Evolutionary conservation across 2,888 invertebrate genomes (phyloP).

Genomic region (Drosophila barbarae): DNA sequence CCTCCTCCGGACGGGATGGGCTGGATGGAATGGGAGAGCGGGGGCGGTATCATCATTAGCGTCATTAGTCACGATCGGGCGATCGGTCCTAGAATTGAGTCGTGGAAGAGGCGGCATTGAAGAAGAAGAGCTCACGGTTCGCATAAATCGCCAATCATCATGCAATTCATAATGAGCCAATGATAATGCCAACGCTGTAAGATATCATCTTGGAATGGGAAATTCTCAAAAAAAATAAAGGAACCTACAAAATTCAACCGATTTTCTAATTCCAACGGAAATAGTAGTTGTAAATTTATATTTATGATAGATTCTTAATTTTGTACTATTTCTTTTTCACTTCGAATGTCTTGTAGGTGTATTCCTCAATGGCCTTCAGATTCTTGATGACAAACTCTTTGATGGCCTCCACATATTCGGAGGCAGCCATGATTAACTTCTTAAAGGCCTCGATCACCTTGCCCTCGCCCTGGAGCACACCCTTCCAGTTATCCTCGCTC

Average conservation of each 20-base stretch:
- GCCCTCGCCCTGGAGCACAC: constrained; percentile 53
- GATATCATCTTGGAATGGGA: neutral
- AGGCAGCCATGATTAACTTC: constrained; percentile 45
- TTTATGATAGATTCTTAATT: neutral
- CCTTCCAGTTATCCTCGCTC: constrained; percentile 38
- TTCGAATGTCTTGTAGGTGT: constrained; percentile 52
- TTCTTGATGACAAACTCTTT: constrained; percentile 55
- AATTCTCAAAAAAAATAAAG: neutral
- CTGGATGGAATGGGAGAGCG: neutral
- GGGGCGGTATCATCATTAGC: constrained; percentile 13
- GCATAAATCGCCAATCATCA: constrained; percentile 16
- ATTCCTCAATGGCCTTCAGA: constrained; percentile 44
- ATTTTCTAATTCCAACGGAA: neutral
- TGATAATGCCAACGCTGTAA: neutral
- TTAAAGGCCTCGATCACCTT: constrained; percentile 57
- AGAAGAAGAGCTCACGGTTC: constrained; percentile 12
- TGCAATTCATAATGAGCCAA: constrained; percentile 16
- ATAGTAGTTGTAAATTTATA: neutral
- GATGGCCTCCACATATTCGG: constrained; percentile 53
- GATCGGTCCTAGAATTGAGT: constrained; percentile 5
- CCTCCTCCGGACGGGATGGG: constrained; percentile 5
- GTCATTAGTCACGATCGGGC: constrained; percentile 23
- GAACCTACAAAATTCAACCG: neutral
- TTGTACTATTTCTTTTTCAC: neutral
- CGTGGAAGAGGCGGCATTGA: neutral